These are phyloP conservation scores for Nipponia nippon DNA, from an alignment of 2,113 vertebrate genomes.

Conservation along the genomic window DNA sequence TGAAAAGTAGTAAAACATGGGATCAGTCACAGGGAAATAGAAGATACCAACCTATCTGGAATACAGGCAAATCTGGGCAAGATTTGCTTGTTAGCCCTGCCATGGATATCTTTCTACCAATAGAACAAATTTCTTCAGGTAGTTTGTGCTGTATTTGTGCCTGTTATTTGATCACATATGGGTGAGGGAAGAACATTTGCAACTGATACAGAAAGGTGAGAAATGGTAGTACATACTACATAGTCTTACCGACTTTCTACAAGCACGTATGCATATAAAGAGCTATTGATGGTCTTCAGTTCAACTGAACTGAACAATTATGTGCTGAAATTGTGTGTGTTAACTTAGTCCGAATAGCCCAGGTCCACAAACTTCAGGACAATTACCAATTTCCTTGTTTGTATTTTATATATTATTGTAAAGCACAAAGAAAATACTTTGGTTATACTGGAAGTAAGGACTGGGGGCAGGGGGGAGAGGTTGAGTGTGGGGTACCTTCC, in stretches of 20 bases:
- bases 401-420: background rate
- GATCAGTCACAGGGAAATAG: background rate
- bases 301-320: background rate
- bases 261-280: background rate
- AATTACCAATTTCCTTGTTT: background rate
- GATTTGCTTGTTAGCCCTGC: background rate
- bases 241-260: background rate
- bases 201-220: background rate
- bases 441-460: background rate
- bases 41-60: background rate
- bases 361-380: background rate
- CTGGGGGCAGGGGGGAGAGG: background rate
- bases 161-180: background rate
- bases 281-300: background rate
- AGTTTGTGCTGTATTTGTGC: background rate
- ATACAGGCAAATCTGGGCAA: background rate
- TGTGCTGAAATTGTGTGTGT: background rate
- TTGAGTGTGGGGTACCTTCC: background rate
- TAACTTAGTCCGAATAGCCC: background rate
- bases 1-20: background rate
- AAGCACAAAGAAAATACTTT: background rate
- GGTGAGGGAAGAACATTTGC: background rate
- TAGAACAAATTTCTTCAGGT: background rate
- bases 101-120: background rate
- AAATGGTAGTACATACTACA: background rate